Conservation (phyloP, 2,888 invertebrate species). For the Drosophila colorata region DNA sequence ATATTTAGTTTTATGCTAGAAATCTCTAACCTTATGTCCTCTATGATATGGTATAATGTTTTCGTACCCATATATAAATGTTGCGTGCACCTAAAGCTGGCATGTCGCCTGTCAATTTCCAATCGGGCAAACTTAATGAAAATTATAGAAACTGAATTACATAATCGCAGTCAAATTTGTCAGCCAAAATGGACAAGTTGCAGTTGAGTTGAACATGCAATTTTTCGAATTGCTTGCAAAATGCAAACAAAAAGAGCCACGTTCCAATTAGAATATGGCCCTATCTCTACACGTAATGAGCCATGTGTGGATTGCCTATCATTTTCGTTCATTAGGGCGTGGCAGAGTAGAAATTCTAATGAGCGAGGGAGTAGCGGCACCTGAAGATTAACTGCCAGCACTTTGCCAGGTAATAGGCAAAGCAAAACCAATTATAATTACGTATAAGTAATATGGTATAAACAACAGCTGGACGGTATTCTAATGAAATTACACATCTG, state of each 20-base stretch:
- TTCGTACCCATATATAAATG: neutral
- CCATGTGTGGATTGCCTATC: conserved; percentile 10
- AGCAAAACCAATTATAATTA: conserved; percentile 11
- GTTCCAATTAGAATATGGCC: neutral
- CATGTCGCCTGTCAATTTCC: conserved; percentile 56
- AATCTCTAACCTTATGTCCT: neutral
- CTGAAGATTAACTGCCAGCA: conserved; percentile 19
- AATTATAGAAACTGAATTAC: conserved; percentile 50
- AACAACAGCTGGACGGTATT: conserved; percentile 34
- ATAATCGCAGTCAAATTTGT: conserved; percentile 39
- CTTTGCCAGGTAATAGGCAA: conserved; percentile 13
- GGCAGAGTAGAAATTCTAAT: conserved; percentile 25
- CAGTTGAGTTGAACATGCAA: conserved; percentile 30
- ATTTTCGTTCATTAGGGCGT: conserved; percentile 32
- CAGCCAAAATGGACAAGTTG: conserved; percentile 28
- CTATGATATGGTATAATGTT: neutral
- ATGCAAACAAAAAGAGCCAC: neutral
- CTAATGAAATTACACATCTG: conserved; percentile 10
- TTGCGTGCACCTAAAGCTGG: conserved; percentile 23
- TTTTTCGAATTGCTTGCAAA: conserved; percentile 21
- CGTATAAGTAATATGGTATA: neutral
- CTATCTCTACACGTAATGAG: conserved; percentile 7
- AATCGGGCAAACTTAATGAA: conserved; percentile 38
- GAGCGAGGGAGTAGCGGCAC: conserved; percentile 29
- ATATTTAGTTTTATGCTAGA: no score